phyloP scores from a whole-genome alignment of 2,888 invertebrate species.

The Drosophila histrio region DNA sequence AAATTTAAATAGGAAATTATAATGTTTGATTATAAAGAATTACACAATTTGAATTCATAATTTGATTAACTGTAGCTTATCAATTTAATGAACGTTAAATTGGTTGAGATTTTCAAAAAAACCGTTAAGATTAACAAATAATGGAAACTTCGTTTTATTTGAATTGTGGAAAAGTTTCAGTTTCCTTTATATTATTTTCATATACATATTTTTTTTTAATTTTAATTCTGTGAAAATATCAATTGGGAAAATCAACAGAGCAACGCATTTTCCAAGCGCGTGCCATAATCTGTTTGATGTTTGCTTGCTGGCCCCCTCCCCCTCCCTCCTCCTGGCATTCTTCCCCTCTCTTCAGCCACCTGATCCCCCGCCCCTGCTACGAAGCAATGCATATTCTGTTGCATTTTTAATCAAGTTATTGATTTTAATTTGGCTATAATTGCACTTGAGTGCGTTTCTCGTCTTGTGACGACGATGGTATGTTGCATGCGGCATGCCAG shows the following conservation, averaged over 20 bases:
- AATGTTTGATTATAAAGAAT: too few species aligned
- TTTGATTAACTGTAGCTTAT: too few species aligned
- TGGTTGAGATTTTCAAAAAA: too few species aligned
- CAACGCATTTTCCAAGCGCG: slow-evolving; percentile 26
- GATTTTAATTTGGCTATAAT: slow-evolving; percentile 77
- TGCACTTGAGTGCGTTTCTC: slow-evolving; percentile 69
- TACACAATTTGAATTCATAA: too few species aligned
- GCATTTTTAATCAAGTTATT: slow-evolving; percentile 70
- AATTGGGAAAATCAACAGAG: slow-evolving; percentile 65
- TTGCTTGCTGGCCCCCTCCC: slow-evolving; percentile 19
- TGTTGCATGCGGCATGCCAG: slow-evolving; percentile 6
- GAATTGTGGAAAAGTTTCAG: not conserved
- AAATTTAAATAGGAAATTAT: too few species aligned
- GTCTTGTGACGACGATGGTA: slow-evolving; percentile 37
- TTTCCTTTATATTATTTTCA: slow-evolving; percentile 4
- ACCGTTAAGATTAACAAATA: too few species aligned
- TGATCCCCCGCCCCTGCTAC: not conserved
- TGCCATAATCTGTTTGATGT: slow-evolving; percentile 71
- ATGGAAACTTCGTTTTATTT: slow-evolving; percentile 2
- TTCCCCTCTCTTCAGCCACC: not conserved
- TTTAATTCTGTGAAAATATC: slow-evolving; percentile 50
- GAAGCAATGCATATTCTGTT: slow-evolving; percentile 23
- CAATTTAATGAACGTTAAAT: too few species aligned
- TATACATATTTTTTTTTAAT: slow-evolving; percentile 14
- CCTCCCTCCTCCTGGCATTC: not conserved